Evolutionary conservation across 2,888 invertebrate genomes (phyloP), one percentile per base, ranked within the genome.

Genomic region (Volucella zonaria): DNA sequence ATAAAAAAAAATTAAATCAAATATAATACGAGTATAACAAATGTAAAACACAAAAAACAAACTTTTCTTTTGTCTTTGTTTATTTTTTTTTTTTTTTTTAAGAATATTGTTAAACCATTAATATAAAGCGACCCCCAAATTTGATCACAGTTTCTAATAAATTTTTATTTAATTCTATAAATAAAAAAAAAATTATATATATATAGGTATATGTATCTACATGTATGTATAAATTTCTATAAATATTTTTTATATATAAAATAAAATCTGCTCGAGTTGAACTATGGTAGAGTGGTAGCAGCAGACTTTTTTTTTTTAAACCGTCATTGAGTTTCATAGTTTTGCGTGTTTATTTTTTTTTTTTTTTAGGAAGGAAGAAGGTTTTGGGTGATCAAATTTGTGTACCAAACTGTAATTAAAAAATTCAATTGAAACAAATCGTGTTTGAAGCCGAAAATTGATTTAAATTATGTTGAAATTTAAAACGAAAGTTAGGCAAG

Each of bases 71-170:
- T n/a, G n/a, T n/a, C n/a, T n/a, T n/a, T n/a, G n/a, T n/a, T 31
- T 31, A 6, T 6, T 1, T 31, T 31, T 31, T 6, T 6, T 6
- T 6, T 6, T 31, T 31, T 4, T 31, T 31, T 31, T 6, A 6
- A 31, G 31, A 31, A 31, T 31, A 31, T 31, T 31, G 4, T 83
- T 83, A 83, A 80, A 83, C 59, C 71, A 76, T 80, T 75, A 83
- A 83, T 80, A 80, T 61, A 80, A 81, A 80, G 83, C 83, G 80
- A 83, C 80, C 83, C 80, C 83, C 83, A 83, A 83, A 83, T 83
- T 80, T 83, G 83, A 83, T 80, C 83, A 78, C 74, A 76, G 82
- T 61, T 47, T 76, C 67, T 64, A 64, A 66, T 61, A 38, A 62
- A 49, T 51, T 58, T 80, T 64, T 54, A 64, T 73, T 43, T 14